Evolutionary conservation across 2,113 vertebrate genomes (phyloP).

Genomic region (Spea bombifrons): DNA sequence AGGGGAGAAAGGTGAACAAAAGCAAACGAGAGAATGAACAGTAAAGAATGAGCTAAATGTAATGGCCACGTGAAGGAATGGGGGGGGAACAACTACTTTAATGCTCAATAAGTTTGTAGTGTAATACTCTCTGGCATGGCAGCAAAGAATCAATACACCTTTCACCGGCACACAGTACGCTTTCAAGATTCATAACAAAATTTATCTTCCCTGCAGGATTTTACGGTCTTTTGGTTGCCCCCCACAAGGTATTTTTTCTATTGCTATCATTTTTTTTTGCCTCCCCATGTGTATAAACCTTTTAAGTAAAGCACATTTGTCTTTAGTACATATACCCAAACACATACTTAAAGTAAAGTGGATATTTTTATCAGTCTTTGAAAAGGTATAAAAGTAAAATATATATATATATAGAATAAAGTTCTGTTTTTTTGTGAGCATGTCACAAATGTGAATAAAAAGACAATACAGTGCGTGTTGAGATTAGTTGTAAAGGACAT

Average conservation of each 20-base stretch:
- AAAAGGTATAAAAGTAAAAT: background rate
- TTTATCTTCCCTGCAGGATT: background rate
- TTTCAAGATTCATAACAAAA: background rate
- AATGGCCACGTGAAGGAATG: too few relatives aligned
- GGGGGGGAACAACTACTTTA: too few relatives aligned
- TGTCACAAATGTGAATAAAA: conserved; percentile 56
- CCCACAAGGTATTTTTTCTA: background rate
- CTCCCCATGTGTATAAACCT: background rate
- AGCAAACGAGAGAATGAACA: background rate
- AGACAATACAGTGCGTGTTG: conserved; percentile 36
- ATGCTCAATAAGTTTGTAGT: too few relatives aligned
- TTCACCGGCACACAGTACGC: too few relatives aligned
- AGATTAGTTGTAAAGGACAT: conserved; percentile 58
- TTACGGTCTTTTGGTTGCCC: background rate
- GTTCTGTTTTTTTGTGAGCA: conserved; percentile 67
- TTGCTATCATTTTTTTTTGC: conserved; percentile 1
- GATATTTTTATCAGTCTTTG: conserved; percentile 27
- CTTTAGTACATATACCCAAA: background rate
- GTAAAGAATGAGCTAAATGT: too few relatives aligned
- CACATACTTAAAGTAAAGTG: background rate
- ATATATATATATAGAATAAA: background rate
- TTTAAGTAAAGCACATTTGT: background rate
- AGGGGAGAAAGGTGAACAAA: background rate
- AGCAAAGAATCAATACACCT: too few relatives aligned
- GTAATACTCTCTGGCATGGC: too few relatives aligned